Base-by-base conservation (phyloP, 2,888 invertebrate species). In the Callyntrura sp. region DNA sequence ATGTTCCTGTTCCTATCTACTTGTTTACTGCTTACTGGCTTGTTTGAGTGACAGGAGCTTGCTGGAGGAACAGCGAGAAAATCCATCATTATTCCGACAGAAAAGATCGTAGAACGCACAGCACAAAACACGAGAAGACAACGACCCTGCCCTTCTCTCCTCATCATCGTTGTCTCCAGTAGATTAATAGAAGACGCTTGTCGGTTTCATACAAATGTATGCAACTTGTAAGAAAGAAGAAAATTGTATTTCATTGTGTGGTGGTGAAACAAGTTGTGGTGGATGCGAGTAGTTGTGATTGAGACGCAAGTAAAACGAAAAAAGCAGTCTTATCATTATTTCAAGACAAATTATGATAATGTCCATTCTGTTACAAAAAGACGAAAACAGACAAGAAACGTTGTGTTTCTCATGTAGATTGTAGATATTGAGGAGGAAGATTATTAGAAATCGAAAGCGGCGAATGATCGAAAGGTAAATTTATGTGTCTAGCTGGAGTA, bases 51-150 rank as follows among this genome's bases (percentile, higher is more conserved):
- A 88, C 88, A 73, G 88, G 73, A 76, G 57, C 73, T 88, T 23
- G 70, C 85, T 88, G 83, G 81, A 86, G 20, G 51, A 51, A 35
- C 23, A 68, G 48, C 65, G 88, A 81, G 20, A 76, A 45, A 88
- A 88, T 83, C 83, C 88, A 83, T 88, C 88, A 83, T 82, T 88
- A 88, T 81, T 76, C 83, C 43, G 83, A 87, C 87, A 87, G 70
- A 65, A 48, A 76, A 76, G 51, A 76, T 76, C 51, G 12, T 51
- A 51, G 23, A 25, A 62, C 20, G 51, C 23, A 43, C n/a, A n/a
- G n/a, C n/a, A n/a, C n/a, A 68, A 60, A 60, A 79, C 51, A 28
- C 28, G 88, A 48, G 65, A 43, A 78, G 57, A 62, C 62, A 43
- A 43, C 86, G 79, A 86, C 86, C 86, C 86, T 86, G 86, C 86